Conservation (phyloP, 2,888 invertebrate genomes). For the Bimastos eiseni region DNA sequence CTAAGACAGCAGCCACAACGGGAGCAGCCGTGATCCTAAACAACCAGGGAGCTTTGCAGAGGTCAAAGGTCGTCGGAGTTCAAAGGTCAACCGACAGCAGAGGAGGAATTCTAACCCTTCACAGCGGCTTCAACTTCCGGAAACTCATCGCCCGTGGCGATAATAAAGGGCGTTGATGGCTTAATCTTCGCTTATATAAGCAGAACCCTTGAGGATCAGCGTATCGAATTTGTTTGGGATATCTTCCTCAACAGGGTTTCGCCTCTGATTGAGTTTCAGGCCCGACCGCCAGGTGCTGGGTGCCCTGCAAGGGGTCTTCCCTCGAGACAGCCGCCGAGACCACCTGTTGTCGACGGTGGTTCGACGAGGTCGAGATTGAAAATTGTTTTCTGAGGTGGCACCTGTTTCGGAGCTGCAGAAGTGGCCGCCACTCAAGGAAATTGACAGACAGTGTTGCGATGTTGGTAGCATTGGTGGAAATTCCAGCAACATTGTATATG, state of each 20-base stretch:
- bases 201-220: not conserved
- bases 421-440: not conserved
- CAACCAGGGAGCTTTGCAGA: not conserved
- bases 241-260: not conserved
- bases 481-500: not conserved
- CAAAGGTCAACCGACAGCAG: not conserved
- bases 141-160: not conserved
- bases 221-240: not conserved
- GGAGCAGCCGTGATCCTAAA: not conserved
- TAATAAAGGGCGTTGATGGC: slow-evolving; percentile 2
- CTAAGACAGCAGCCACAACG: not conserved
- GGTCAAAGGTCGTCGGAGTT: not conserved
- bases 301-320: not conserved
- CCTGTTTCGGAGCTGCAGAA: not conserved
- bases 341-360: not conserved
- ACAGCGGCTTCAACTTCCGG: not conserved
- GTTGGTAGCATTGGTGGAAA: not conserved
- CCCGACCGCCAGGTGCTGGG: not conserved
- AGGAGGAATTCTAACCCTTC: not conserved
- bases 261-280: not conserved
- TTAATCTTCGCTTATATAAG: not conserved
- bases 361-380: not conserved
- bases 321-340: not conserved
- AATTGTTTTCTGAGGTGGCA: not conserved
- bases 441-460: too few relatives aligned